phyloP scores from a whole-genome alignment of 1,140 invertebrate genomes.

The Rhagoletis pomonella region DNA sequence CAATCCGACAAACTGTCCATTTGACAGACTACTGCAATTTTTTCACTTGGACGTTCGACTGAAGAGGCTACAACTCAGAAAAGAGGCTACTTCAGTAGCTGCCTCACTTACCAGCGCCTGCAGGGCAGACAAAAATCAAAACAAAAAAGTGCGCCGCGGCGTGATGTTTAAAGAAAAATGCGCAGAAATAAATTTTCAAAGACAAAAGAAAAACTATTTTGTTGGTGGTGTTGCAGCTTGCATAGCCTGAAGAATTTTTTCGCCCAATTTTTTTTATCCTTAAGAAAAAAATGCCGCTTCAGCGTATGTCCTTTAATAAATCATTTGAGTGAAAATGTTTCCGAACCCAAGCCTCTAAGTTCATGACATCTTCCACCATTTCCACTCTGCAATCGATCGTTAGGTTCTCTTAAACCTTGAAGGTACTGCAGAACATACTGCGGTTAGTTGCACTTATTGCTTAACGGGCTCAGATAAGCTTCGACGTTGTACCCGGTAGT shows the following conservation, averaged over 20 bases:
- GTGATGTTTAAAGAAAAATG: slow-evolving; percentile 51
- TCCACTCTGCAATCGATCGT: too few species aligned
- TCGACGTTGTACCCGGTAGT: too few species aligned
- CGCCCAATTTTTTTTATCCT: neutral
- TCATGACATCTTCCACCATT: too few species aligned
- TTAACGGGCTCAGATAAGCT: too few species aligned
- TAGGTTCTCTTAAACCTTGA: too few species aligned
- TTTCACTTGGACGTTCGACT: neutral
- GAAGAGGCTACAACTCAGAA: neutral
- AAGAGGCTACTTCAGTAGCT: slow-evolving; percentile 57
- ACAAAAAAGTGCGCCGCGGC: neutral
- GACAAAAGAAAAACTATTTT: slow-evolving; percentile 58
- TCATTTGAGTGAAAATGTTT: too few species aligned
- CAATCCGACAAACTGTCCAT: neutral
- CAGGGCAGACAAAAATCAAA: neutral
- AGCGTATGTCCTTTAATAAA: too few species aligned
- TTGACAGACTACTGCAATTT: slow-evolving; percentile 47
- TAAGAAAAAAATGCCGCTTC: too few species aligned
- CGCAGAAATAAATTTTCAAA: slow-evolving; percentile 54
- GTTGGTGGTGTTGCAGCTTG: neutral
- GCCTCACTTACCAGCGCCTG: slow-evolving; percentile 44
- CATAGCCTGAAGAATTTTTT: neutral
- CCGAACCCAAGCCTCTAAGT: too few species aligned
- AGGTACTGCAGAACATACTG: too few species aligned
- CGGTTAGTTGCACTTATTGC: too few species aligned